Percentiles rank a stretch among this genome's conserved stretches.
These are phyloP conservation scores for Salarias fasciatus DNA, from an alignment of 2,797 vertebrate species.

Conservation along the genomic window DNA sequence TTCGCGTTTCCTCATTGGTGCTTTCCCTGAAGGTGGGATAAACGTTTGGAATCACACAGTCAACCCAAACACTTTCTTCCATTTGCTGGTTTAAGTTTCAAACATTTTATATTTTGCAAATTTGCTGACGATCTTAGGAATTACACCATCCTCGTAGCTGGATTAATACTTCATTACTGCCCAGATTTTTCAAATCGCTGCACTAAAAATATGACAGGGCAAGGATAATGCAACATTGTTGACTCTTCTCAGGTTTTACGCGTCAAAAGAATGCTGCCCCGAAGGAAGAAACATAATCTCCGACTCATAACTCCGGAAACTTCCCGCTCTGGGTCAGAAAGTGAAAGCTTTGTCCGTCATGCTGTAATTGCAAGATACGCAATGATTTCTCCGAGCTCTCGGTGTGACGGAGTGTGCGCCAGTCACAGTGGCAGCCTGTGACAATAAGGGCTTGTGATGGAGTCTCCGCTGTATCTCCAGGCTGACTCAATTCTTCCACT, in stretches of 20 bases:
- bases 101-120: no score
- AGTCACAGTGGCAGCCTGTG: slow-evolving; percentile 37
- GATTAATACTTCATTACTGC: no score
- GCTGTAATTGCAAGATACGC: slow-evolving; percentile 6
- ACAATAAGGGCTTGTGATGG: slow-evolving; percentile 63
- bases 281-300: not conserved
- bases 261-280: not conserved
- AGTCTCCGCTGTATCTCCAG: slow-evolving; percentile 36
- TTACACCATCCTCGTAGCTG: no score
- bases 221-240: not conserved
- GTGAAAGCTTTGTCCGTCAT: not conserved
- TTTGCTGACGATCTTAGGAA: no score
- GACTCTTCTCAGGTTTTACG: not conserved
- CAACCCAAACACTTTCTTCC: no score
- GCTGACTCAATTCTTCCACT: slow-evolving; percentile 49
- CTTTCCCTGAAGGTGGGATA: not conserved
- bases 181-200: no score
- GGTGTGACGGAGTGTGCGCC: slow-evolving; percentile 41
- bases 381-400: slow-evolving; percentile 36
- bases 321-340: not conserved
- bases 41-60: no score
- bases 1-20: slow-evolving; percentile 11
- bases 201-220: not conserved
- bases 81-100: no score
- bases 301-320: not conserved